Base-by-base conservation (phyloP, 2,113 vertebrate species). In the Channa argus region DNA sequence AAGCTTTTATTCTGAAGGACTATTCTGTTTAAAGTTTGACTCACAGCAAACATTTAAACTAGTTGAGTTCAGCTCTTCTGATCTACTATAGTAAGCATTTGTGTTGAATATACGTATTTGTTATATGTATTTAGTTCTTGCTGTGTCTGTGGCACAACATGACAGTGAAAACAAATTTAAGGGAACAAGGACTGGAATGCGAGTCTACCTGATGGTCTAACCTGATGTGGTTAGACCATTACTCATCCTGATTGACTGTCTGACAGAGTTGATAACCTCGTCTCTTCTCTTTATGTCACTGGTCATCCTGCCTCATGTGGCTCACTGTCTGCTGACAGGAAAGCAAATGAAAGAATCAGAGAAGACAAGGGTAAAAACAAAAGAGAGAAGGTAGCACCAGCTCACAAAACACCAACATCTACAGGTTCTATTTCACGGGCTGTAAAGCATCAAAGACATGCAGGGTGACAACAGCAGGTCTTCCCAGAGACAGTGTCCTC, bases 391-490 rank as follows among this genome's bases (percentile, higher is more conserved):
- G 4, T 7, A 41, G 39, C 39, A 7, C 39, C 39, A 41, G 39
- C 4, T 39, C 62, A 60, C 43, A 68, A 86, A 79, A 76, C 56
- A 61, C 56, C 75, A 74, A 79, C 71, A 78, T 77, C 61, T 64
- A 46, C 65, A 41, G 65, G 64, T 51, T 80, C 82, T 88, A 87
- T 90, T 91, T 92, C 88, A 90, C 71, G 83, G 82, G 75, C 84
- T 55, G 50, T 79, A 82, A 88, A 90, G 79, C 85, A 77, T 77
- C 81, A 77, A 73, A 83, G 85, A 77, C 77, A 63, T 44, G 70
- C 71, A 64, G 63, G 58, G 62, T 77, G 85, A 83, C 83, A 79
- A 10, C 54, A 47, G 56, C 79, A 58, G 56, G 38, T 86, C 82
- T 63, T 76, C 68, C 71, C 67, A 58, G 33, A 79, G 63, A 79